Evolutionary conservation across 2,113 vertebrate genomes (phyloP).

Genomic region (Pangasianodon hypophthalmus): DNA sequence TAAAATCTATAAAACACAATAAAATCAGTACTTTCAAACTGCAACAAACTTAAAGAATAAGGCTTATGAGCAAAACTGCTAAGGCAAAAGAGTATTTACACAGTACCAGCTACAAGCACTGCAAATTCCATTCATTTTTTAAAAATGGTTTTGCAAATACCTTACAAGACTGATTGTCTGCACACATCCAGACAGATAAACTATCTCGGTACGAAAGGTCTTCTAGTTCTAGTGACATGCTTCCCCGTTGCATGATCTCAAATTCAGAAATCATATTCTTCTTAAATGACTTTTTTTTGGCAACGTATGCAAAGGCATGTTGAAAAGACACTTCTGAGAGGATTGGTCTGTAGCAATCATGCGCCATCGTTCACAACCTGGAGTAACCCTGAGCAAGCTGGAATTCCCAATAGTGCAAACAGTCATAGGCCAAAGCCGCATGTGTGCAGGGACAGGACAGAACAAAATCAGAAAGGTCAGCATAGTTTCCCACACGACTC

Average conservation of each 20-base stretch:
- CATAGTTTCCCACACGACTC: background rate
- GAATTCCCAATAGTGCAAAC: constrained; percentile 83
- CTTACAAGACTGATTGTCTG: constrained; percentile 43
- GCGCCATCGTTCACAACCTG: constrained; percentile 50
- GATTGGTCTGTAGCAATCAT: constrained; percentile 68
- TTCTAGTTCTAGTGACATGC: background rate
- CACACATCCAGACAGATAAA: constrained; percentile 34
- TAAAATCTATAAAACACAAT: constrained; percentile 21
- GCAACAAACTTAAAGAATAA: constrained; percentile 37
- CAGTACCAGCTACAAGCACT: constrained; percentile 27
- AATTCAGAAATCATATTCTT: background rate
- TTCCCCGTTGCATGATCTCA: background rate
- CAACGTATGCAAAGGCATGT: constrained; percentile 21
- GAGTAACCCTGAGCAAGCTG: constrained; percentile 87
- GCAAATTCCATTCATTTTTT: constrained; percentile 12
- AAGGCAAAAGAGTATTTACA: constrained; percentile 49
- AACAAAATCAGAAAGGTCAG: background rate
- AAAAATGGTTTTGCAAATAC: background rate
- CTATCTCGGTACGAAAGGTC: background rate
- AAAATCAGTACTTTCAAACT: constrained; percentile 40
- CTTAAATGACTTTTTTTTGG: background rate
- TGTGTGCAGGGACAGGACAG: constrained; percentile 14
- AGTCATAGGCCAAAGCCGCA: constrained; percentile 41
- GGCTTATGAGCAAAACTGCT: constrained; percentile 24
- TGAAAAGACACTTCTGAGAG: constrained; percentile 26